phyloP scores from a whole-genome alignment of 2,888 invertebrate genomes.

The Zygothrica quintamaculata region DNA sequence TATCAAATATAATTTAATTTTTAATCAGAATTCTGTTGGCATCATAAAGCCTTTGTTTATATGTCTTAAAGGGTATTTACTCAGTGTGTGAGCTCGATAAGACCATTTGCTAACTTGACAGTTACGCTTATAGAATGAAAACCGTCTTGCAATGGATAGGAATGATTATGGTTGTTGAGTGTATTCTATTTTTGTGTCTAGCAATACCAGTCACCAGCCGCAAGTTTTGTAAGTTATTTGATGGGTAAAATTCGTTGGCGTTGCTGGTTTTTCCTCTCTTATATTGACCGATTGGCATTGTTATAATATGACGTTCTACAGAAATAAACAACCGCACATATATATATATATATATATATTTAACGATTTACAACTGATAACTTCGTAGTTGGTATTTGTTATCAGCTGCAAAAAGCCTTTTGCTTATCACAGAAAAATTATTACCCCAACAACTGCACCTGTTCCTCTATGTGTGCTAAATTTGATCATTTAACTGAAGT shows the following conservation, averaged over 20 bases:
- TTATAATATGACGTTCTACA: slow-evolving; percentile 10
- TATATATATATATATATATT: neutral
- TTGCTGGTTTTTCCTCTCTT: slow-evolving; percentile 6
- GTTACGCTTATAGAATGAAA: slow-evolving; percentile 20
- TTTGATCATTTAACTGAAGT: slow-evolving; percentile 3
- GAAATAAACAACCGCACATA: neutral
- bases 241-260: neutral
- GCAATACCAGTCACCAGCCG: slow-evolving; percentile 15
- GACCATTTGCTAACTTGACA: slow-evolving; percentile 62
- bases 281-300: slow-evolving; percentile 40
- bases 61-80: slow-evolving; percentile 61
- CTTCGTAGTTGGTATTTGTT: slow-evolving; percentile 35
- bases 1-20: too few species aligned
- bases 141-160: neutral
- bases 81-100: slow-evolving; percentile 40
- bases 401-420: slow-evolving; percentile 43
- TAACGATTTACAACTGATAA: slow-evolving; percentile 47
- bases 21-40: too few species aligned
- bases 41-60: slow-evolving; percentile 62
- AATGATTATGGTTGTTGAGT: neutral
- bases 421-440: slow-evolving; percentile 37
- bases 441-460: slow-evolving; percentile 8
- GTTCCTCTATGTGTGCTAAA: neutral
- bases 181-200: slow-evolving; percentile 4
- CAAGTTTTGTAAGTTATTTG: neutral